Evolutionary conservation across 2,113 vertebrate genomes (phyloP), one percentile per base, ranked within the genome.

Genomic region (Chunga burmeisteri): DNA sequence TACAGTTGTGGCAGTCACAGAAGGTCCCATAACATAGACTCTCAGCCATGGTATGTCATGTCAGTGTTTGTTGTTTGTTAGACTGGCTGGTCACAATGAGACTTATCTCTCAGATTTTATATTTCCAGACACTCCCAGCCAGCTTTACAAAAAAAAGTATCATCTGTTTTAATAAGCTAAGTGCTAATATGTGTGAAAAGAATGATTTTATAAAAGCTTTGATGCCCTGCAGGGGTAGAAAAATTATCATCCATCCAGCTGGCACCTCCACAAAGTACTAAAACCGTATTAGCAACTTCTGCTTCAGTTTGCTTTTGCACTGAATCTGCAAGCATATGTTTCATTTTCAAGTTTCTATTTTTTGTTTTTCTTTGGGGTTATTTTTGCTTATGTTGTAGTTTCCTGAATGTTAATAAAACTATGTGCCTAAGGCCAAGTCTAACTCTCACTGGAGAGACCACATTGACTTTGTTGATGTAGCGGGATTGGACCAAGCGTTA

Each of bases 181-280:
- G 97, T 98, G 98, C 98, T 98, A 98, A 98, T 98, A 98, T 95
- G 98, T 98, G 98, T 98, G 98, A 98, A 98, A 98, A 98, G 96
- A 98, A 98, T 97, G 97, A 96, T 98, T 98, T 98, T 98, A 96
- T 97, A 98, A 98, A 98, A 98, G 98, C 98, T 98, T 98, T 98
- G 98, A 98, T 98, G 97, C 98, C 98, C 98, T 98, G 98, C 98
- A 98, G 98, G 97, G 97, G 96, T 98, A 97, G 95, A 97, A 98
- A 98, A 98, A 98, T 98, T 98, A 98, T 96, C 97, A 98, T 98
- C 95, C 93, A 95, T 98, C 98, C 98, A 98, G 98, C 98, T 98
- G 98, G 98, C 98, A 98, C 95, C 96, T 98, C 98, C 96, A 97
- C 98, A 98, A 97, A 98, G 97, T 96, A 98, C 95, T 96, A 97